Evolutionary conservation across 2,888 invertebrate genomes (phyloP).

Genomic region (Drosophila mayaguana): DNA sequence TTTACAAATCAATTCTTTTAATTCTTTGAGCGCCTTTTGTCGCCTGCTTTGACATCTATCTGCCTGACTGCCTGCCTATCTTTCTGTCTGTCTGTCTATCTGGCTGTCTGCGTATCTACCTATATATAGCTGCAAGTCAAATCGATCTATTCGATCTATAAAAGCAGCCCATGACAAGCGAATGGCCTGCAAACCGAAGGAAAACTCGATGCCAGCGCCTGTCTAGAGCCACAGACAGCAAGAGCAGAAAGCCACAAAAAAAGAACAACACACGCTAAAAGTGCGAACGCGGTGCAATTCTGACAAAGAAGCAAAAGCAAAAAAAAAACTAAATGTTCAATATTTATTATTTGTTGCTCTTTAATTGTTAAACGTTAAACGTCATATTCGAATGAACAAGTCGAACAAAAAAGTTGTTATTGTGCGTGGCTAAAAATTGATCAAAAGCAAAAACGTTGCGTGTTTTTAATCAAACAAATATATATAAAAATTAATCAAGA

Average conservation of each 20-base stretch:
- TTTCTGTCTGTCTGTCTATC: background rate
- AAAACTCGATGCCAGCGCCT: slow-evolving; percentile 59
- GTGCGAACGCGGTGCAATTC: slow-evolving; percentile 49
- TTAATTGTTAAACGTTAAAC: slow-evolving; percentile 72
- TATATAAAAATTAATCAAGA: slow-evolving; percentile 20
- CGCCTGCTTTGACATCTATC: slow-evolving; percentile 12
- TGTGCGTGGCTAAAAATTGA: slow-evolving; percentile 73
- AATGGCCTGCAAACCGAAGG: slow-evolving; percentile 45
- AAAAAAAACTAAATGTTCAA: slow-evolving; percentile 52
- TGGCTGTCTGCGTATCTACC: slow-evolving; percentile 24
- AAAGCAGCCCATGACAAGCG: slow-evolving; percentile 45
- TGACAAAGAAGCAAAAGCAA: slow-evolving; percentile 8
- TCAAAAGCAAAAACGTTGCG: slow-evolving; percentile 49
- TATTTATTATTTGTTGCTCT: slow-evolving; percentile 30
- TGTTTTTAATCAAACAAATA: slow-evolving; percentile 32
- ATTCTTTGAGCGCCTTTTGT: slow-evolving; percentile 18
- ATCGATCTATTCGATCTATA: slow-evolving; percentile 43
- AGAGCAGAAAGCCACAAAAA: slow-evolving; percentile 5
- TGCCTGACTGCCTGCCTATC: slow-evolving; percentile 6
- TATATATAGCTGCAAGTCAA: slow-evolving; percentile 54
- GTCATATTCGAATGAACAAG: slow-evolving; percentile 20
- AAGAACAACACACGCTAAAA: slow-evolving; percentile 35
- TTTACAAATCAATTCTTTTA: slow-evolving; percentile 19
- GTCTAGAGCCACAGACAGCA: slow-evolving; percentile 29
- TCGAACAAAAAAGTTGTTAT: slow-evolving; percentile 32